Evolutionary conservation across 2,888 invertebrate species (phyloP).

Genomic region (Azorinus chamasolen): DNA sequence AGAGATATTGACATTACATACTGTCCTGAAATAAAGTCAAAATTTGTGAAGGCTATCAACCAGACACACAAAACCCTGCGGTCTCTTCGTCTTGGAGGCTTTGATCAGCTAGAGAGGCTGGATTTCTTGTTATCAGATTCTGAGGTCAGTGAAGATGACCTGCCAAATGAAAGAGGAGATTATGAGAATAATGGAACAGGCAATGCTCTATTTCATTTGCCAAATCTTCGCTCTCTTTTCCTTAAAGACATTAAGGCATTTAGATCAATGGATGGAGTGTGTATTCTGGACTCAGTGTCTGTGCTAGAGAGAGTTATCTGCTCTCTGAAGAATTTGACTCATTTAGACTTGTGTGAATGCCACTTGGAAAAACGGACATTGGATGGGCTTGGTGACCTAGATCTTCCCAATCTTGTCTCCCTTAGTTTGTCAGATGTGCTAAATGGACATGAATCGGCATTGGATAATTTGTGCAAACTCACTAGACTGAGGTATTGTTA

Average conservation of each 20-base stretch:
- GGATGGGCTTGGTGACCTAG: constrained; percentile 88
- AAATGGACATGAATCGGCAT: constrained; percentile 87
- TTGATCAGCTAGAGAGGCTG: constrained; percentile 51
- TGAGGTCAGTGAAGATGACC: constrained; percentile 1
- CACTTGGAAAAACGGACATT: constrained; percentile 86
- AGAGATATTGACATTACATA: constrained; percentile 92
- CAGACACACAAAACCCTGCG: constrained; percentile 89
- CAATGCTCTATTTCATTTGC: constrained; percentile 53
- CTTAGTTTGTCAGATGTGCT: constrained; percentile 94
- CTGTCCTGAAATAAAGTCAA: constrained; percentile 89
- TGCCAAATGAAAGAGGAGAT: constrained; percentile 21
- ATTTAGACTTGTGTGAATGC: constrained; percentile 92
- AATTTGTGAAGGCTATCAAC: constrained; percentile 55
- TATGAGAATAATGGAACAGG: constrained; percentile 1
- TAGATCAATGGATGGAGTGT: constrained; percentile 42
- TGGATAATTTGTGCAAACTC: constrained; percentile 87
- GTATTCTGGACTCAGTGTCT: constrained; percentile 41
- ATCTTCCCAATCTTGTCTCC: constrained; percentile 90
- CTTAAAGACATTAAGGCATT: constrained; percentile 66
- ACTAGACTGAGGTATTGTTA: constrained; percentile 87
- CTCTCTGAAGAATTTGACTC: constrained; percentile 89
- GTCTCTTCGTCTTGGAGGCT: constrained; percentile 90
- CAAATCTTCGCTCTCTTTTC: constrained; percentile 61
- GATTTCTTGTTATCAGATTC: constrained; percentile 41
- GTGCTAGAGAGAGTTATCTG: constrained; percentile 88